Evolutionary conservation across 2,113 vertebrate species (phyloP).

Genomic region (Ptychochromis oligacanthus): DNA sequence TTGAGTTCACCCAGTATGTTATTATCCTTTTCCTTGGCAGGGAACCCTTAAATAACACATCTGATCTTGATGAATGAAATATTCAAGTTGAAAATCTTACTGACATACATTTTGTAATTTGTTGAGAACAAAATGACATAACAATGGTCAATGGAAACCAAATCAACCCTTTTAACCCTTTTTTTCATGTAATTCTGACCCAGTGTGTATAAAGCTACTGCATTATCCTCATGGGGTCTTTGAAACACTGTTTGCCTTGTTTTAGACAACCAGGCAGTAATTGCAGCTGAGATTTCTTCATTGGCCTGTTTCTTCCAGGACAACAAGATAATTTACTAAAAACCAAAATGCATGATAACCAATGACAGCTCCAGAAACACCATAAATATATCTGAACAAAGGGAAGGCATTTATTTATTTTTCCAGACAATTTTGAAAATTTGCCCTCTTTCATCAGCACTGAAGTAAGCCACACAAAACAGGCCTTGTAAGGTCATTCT

Average conservation of each 20-base stretch:
- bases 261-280: not conserved
- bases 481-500: not conserved
- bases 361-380: not conserved
- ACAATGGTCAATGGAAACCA: not conserved
- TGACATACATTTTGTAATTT: no score
- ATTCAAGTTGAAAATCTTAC: not conserved
- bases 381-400: not conserved
- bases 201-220: not conserved
- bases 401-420: not conserved
- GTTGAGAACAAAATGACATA: not conserved
- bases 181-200: not conserved
- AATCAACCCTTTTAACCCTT: not conserved
- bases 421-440: not conserved
- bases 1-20: not conserved
- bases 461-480: not conserved
- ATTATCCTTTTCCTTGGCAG: not conserved
- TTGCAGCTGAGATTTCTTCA: not conserved
- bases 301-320: not conserved
- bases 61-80: not conserved
- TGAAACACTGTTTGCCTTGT: not conserved
- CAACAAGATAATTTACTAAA: not conserved
- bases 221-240: not conserved
- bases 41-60: not conserved
- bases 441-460: not conserved
- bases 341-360: not conserved